Conservation (phyloP, 2,113 vertebrate genomes). For the Cavia aperea region DNA sequence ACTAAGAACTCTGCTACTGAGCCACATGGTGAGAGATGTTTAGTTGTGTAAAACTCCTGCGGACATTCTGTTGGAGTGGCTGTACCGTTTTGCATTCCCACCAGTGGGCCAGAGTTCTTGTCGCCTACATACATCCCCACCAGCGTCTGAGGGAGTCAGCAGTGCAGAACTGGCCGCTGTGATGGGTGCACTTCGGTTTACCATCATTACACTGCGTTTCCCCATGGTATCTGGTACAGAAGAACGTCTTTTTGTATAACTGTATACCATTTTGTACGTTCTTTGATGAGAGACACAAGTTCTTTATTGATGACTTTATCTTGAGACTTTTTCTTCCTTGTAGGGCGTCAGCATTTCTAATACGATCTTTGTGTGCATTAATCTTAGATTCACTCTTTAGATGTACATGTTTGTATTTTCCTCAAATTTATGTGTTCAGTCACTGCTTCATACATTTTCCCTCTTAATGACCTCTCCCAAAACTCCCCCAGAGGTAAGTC, state of each 20-base stretch:
- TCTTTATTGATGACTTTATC: neutral
- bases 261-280: neutral
- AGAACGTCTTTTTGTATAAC: neutral
- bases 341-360: neutral
- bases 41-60: neutral
- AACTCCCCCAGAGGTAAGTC: neutral
- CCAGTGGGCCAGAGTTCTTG: neutral
- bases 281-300: neutral
- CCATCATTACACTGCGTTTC: too few species aligned
- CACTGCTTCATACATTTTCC: neutral
- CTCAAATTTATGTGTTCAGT: neutral
- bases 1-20: neutral
- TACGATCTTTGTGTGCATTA: neutral
- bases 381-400: neutral
- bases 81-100: neutral
- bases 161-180: neutral
- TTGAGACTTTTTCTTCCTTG: neutral
- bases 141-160: neutral
- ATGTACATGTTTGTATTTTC: neutral
- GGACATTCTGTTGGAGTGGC: neutral
- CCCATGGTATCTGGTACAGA: neutral
- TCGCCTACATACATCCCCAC: neutral
- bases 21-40: neutral
- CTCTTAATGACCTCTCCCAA: neutral
- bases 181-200: neutral